These are phyloP conservation scores for Leptonema lineaticorne DNA, from an alignment of 1,140 invertebrate species.

Conservation along the genomic window DNA sequence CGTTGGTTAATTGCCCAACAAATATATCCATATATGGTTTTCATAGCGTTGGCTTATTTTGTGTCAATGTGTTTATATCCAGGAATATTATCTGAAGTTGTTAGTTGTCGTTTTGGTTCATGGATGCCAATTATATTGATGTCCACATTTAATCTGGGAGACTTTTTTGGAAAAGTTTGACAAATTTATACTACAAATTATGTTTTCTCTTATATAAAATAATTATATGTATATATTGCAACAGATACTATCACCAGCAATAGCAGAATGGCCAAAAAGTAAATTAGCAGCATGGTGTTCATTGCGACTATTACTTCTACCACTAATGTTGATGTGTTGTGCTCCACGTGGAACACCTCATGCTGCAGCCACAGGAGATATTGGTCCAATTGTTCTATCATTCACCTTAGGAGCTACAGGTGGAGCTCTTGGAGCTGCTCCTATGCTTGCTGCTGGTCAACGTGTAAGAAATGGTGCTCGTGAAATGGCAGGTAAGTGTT, in stretches of 20 bases:
- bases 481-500: slow-evolving; percentile 51
- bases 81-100: slow-evolving; percentile 84
- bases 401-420: slow-evolving; percentile 80
- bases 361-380: slow-evolving; percentile 64
- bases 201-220: background rate
- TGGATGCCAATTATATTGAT: slow-evolving; percentile 93
- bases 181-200: background rate
- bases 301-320: slow-evolving; percentile 71
- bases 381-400: slow-evolving; percentile 67
- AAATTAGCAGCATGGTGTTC: slow-evolving; percentile 72
- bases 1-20: slow-evolving; percentile 75
- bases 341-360: slow-evolving; percentile 71
- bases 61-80: slow-evolving; percentile 87
- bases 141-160: slow-evolving; percentile 83
- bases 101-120: slow-evolving; percentile 74
- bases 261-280: slow-evolving; percentile 75
- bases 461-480: slow-evolving; percentile 63
- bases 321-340: slow-evolving; percentile 76
- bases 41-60: slow-evolving; percentile 82
- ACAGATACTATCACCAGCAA: slow-evolving; percentile 76
- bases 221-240: background rate
- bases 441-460: slow-evolving; percentile 86
- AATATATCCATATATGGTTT: slow-evolving; percentile 87
- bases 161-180: slow-evolving; percentile 82
- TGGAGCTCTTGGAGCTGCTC: slow-evolving; percentile 83